Percentiles rank a stretch among this genome's conserved stretches.
Conservation (phyloP, 2,113 vertebrate genomes). For the Indicator maculatus region DNA sequence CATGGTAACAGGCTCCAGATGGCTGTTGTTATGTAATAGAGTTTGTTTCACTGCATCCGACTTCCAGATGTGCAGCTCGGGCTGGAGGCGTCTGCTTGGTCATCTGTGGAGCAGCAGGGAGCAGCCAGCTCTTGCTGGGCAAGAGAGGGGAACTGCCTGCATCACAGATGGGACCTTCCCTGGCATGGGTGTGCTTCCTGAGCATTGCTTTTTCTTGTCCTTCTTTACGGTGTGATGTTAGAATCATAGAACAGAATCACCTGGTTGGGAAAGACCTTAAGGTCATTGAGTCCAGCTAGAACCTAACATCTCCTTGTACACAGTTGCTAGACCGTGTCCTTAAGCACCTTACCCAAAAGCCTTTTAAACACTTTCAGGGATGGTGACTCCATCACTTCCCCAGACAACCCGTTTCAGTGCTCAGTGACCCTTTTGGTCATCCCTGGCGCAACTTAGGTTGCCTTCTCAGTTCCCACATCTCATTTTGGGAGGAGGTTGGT, state of each 20-base stretch:
- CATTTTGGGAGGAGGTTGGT: not conserved
- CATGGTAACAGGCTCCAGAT: constrained; percentile 73
- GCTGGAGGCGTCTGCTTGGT: not conserved
- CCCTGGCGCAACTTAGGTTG: too few relatives aligned
- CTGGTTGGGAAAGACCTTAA: too few relatives aligned
- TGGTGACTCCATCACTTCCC: too few relatives aligned
- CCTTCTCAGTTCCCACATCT: not conserved
- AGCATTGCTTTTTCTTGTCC: not conserved
- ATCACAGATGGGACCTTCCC: not conserved
- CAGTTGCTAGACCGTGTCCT: too few relatives aligned
- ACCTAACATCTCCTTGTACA: too few relatives aligned
- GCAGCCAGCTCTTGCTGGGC: not conserved
- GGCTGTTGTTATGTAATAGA: constrained; percentile 70
- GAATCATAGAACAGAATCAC: too few relatives aligned
- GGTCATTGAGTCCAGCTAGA: too few relatives aligned
- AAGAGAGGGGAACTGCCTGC: not conserved
- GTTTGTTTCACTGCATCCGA: constrained; percentile 45
- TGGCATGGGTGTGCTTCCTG: not conserved
- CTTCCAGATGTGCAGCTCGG: constrained; percentile 70
- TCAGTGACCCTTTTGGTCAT: too few relatives aligned
- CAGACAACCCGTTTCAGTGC: too few relatives aligned
- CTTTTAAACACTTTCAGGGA: too few relatives aligned
- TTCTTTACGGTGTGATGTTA: not conserved
- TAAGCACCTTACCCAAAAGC: too few relatives aligned
- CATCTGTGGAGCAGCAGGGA: not conserved